phyloP scores from a whole-genome alignment of 2,888 invertebrate genomes.

The Acholoe squamosa region DNA sequence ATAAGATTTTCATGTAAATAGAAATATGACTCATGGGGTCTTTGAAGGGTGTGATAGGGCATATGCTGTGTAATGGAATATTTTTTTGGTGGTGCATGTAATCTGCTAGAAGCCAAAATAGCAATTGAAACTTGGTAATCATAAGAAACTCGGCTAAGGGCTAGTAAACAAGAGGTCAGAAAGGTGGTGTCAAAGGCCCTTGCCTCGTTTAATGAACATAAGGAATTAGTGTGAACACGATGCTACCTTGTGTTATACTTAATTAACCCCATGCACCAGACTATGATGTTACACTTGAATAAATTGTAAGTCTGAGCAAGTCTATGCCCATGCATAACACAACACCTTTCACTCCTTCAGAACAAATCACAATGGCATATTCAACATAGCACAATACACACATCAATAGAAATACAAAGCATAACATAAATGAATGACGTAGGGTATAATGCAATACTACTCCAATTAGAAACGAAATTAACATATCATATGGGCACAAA shows the following conservation, averaged over 20 bases:
- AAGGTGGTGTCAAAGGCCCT: too few relatives aligned
- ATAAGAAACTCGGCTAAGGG: too few relatives aligned
- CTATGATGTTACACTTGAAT: neutral
- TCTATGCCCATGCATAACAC: conserved; percentile 11
- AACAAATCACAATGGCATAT: neutral
- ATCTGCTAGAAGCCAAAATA: too few relatives aligned
- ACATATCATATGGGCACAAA: neutral
- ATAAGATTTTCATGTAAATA: too few relatives aligned
- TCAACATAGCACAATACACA: neutral
- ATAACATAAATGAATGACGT: neutral
- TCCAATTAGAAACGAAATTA: neutral
- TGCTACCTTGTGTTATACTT: neutral
- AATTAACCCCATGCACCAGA: neutral
- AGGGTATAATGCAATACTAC: neutral
- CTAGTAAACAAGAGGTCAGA: too few relatives aligned
- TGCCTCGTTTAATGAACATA: too few relatives aligned
- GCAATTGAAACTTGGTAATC: too few relatives aligned
- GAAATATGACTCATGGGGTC: too few relatives aligned
- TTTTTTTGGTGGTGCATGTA: too few relatives aligned
- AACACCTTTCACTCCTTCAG: neutral
- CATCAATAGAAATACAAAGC: conserved; percentile 4
- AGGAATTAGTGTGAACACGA: neutral
- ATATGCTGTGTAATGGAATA: too few relatives aligned
- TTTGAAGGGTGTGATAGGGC: too few relatives aligned
- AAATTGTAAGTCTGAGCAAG: neutral